A percentile compares a stretch with the other conserved stretches of the same genome.
Conservation (phyloP, 2,888 invertebrate species). For the Acleris emargana region DNA sequence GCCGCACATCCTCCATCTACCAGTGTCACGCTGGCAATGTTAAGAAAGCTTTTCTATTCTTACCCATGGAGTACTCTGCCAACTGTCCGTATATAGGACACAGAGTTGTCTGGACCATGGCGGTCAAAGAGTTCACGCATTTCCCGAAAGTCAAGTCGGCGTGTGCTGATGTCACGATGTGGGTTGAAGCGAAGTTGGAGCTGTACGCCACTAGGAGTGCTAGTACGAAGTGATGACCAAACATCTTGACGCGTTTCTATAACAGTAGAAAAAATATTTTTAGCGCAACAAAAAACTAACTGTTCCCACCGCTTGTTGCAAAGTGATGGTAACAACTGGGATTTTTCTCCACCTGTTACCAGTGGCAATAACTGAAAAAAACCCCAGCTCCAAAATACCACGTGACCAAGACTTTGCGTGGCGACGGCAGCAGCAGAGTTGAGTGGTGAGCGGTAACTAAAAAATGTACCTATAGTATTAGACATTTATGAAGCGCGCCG, state of each 20-base stretch:
- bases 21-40: no score
- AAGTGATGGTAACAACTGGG: no score
- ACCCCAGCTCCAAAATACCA: no score
- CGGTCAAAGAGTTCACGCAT: constrained; percentile 49
- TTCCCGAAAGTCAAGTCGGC: constrained; percentile 45
- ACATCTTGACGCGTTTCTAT: constrained; percentile 48
- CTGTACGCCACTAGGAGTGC: constrained; percentile 47
- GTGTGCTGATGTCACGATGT: constrained; percentile 54
- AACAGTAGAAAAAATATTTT: constrained; percentile 26
- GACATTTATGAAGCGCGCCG: no score
- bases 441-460: no score
- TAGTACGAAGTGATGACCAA: constrained; percentile 47
- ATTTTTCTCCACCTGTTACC: no score
- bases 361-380: no score
- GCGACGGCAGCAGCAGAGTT: no score
- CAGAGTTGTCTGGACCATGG: constrained; percentile 45
- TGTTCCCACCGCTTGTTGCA: no score
- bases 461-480: no score
- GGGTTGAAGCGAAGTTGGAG: constrained; percentile 48
- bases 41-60: constrained; percentile 22
- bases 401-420: no score
- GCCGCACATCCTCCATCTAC: no score
- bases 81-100: constrained; percentile 46
- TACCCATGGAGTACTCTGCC: constrained; percentile 47
- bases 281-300: not conserved